Percentiles rank a stretch among this genome's conserved stretches.
phyloP scores from a whole-genome alignment of 92 coral and sea anemone genomes.

The Zoanthus sociatus region DNA sequence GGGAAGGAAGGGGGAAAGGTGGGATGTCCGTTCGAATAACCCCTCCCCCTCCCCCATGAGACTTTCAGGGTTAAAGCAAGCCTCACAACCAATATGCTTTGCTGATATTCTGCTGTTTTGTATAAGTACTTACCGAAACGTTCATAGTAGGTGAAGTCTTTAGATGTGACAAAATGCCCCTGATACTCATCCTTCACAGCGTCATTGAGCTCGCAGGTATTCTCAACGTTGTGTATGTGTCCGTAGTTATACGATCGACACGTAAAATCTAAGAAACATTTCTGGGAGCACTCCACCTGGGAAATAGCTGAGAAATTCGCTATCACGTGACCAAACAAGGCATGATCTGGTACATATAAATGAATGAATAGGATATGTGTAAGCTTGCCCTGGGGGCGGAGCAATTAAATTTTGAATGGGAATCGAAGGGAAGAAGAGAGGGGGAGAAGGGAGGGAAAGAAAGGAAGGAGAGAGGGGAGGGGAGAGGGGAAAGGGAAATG shows the following conservation, averaged over 20 bases:
- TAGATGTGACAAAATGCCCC: neutral
- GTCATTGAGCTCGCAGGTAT: conserved; percentile 14
- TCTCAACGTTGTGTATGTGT: neutral
- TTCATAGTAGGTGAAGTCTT: neutral
- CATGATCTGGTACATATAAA: neutral
- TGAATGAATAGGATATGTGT: too few species aligned
- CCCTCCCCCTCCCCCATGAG: too few species aligned
- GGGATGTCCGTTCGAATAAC: too few species aligned
- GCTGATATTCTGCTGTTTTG: too few species aligned
- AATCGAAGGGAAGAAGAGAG: too few species aligned
- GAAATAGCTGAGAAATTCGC: neutral
- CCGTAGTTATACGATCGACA: conserved; percentile 18
- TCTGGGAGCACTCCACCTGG: conserved; percentile 8
- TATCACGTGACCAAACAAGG: neutral
- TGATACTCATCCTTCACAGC: neutral
- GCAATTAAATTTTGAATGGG: neutral
- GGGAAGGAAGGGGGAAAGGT: too few species aligned
- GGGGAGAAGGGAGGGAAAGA: too few species aligned
- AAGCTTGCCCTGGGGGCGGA: too few species aligned
- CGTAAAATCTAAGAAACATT: neutral
- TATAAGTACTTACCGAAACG: neutral
- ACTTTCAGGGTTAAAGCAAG: too few species aligned
- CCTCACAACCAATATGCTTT: too few species aligned
- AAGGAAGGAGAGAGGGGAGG: too few species aligned
- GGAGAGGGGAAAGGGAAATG: too few species aligned